Evolutionary conservation across 2,888 invertebrate genomes (phyloP).

Genomic region (Thymelicus lineola): DNA sequence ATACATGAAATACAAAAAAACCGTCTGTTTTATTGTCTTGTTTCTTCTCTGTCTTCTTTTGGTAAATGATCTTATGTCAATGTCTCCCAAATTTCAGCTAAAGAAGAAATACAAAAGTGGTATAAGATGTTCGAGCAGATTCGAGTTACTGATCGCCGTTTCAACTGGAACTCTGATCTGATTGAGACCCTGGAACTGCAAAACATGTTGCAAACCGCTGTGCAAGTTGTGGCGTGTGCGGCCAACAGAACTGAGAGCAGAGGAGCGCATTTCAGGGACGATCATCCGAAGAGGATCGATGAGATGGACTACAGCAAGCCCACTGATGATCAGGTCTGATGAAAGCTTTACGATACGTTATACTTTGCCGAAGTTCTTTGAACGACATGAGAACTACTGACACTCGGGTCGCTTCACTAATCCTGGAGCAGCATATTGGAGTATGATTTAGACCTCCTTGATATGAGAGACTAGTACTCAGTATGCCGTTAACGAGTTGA

Average conservation of each 20-base stretch:
- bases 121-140: conserved; percentile 91
- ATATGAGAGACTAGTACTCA: no score
- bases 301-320: conserved; percentile 97
- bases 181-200: conserved; percentile 98
- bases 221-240: conserved; percentile 93
- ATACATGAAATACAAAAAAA: no score
- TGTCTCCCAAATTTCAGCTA: conserved; percentile 49
- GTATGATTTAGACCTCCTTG: no score
- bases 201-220: conserved; percentile 95
- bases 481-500: no score
- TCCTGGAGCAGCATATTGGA: no score
- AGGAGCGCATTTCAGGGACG: conserved; percentile 99
- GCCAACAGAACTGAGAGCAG: conserved; percentile 97
- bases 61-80: neutral
- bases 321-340: conserved; percentile 88
- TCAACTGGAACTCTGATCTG: conserved; percentile 98
- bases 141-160: conserved; percentile 88
- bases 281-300: conserved; percentile 94
- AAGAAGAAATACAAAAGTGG: conserved; percentile 87
- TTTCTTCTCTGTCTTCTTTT: no score
- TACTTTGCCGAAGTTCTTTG: no score
- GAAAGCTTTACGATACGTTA: no score
- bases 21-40: no score
- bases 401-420: no score
- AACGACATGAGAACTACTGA: no score